A percentile compares a stretch with the other conserved stretches of the same genome.
These are phyloP conservation scores for Meloidogyne exigua DNA, from an alignment of 1,140 invertebrate genomes.

Conservation along the genomic window DNA sequence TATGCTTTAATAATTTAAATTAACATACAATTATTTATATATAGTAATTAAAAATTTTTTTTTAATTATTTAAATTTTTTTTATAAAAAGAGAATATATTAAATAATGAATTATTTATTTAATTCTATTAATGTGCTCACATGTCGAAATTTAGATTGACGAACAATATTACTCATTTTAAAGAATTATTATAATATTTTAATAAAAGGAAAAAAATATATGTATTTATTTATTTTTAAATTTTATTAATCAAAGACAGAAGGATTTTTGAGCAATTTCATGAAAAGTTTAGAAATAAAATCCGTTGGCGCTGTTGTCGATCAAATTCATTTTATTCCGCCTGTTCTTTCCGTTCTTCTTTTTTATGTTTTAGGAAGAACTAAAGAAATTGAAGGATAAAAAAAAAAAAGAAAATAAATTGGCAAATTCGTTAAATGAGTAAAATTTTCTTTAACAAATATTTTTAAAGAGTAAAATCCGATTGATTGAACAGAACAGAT, in stretches of 20 bases:
- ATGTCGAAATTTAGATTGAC: slow-evolving; percentile 52
- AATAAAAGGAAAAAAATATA: background rate
- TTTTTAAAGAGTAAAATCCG: slow-evolving; percentile 5
- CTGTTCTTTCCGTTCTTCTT: background rate
- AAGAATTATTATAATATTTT: background rate
- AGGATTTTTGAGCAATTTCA: background rate
- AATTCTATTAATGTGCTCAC: slow-evolving; percentile 13
- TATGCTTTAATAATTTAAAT: too few relatives aligned
- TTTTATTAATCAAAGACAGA: background rate
- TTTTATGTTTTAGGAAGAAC: background rate
- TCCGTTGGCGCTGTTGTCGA: background rate
- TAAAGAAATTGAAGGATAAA: background rate
- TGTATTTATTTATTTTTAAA: too few relatives aligned
- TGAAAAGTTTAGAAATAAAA: background rate
- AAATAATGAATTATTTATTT: too few relatives aligned
- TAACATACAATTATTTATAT: too few relatives aligned
- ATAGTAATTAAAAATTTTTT: too few relatives aligned
- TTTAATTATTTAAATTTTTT: too few relatives aligned
- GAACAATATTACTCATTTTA: slow-evolving; percentile 43
- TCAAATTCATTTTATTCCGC: background rate
- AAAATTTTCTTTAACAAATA: slow-evolving; percentile 5
- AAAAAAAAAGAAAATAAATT: background rate
- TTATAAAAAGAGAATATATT: too few relatives aligned
- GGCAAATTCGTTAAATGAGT: slow-evolving; percentile 6
- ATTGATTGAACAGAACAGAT: slow-evolving; percentile 2